A percentile compares a stretch with the other conserved stretches of the same genome.
Evolutionary conservation across 2,797 vertebrate genomes (phyloP).

Genomic region (Octomys mimax): DNA sequence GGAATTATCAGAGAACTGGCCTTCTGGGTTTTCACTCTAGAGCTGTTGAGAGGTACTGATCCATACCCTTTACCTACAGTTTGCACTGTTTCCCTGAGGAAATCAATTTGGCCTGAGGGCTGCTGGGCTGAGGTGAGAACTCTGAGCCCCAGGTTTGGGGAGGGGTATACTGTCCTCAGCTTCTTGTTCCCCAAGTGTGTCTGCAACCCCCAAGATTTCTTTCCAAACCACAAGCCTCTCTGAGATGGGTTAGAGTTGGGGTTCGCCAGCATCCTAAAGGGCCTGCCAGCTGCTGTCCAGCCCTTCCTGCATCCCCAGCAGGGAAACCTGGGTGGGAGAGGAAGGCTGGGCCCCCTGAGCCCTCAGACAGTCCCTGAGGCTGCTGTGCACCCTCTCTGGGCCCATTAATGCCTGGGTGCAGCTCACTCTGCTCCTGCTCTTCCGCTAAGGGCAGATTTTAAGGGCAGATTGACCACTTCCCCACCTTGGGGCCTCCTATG

Average conservation of each 20-base stretch:
- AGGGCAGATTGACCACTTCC: neutral
- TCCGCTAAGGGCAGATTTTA: neutral
- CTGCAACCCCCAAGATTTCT: neutral
- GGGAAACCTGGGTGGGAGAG: neutral
- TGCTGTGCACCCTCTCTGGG: neutral
- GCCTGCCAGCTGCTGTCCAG: neutral
- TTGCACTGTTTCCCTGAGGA: neutral
- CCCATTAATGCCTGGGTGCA: neutral
- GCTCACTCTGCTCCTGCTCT: neutral
- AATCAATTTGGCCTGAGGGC: neutral
- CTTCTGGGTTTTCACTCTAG: neutral
- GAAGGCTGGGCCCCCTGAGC: neutral
- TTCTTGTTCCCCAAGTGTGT: neutral
- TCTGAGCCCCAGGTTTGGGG: neutral
- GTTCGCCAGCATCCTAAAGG: neutral
- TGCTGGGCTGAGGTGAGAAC: neutral
- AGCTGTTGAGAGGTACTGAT: neutral
- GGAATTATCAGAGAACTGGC: neutral
- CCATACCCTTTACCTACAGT: neutral
- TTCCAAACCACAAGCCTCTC: neutral
- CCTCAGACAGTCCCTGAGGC: neutral
- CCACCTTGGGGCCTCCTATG: neutral
- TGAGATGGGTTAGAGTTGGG: neutral
- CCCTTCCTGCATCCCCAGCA: neutral
- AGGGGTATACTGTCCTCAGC: neutral